Evolutionary conservation across 2,888 invertebrate species (phyloP).

Genomic region (Ectobius pallidus): DNA sequence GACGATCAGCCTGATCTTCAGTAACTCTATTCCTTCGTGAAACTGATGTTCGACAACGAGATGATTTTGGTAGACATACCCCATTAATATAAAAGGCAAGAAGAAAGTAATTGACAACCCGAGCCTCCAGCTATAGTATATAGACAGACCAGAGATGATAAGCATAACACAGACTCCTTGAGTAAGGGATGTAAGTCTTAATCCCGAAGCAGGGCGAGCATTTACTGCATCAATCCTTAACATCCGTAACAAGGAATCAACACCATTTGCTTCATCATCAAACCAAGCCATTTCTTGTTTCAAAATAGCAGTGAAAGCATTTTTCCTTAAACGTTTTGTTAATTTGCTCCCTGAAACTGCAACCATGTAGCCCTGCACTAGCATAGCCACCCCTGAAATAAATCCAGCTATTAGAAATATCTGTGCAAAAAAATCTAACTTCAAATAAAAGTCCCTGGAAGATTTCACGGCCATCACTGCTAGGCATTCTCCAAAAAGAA

Average conservation of each 20-base stretch:
- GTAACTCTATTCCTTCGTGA: not conserved
- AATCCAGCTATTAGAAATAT: conserved; percentile 52
- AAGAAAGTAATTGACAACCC: conserved; percentile 75
- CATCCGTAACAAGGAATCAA: conserved; percentile 73
- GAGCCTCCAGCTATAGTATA: conserved; percentile 77
- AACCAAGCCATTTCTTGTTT: conserved; percentile 78
- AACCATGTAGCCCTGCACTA: conserved; percentile 54
- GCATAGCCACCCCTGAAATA: conserved; percentile 49
- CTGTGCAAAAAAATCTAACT: conserved; percentile 43
- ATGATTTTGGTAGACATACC: not conserved
- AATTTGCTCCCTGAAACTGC: conserved; percentile 73
- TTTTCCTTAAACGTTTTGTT: conserved; percentile 72
- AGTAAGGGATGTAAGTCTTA: conserved; percentile 76
- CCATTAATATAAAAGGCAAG: conserved; percentile 70
- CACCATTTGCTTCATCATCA: conserved; percentile 73
- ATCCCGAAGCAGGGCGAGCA: conserved; percentile 83
- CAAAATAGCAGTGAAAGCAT: conserved; percentile 70
- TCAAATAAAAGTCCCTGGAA: not conserved
- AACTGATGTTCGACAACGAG: not conserved
- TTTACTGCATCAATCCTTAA: conserved; percentile 76
- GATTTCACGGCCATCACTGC: conserved; percentile 39
- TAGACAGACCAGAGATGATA: conserved; percentile 67
- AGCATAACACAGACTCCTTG: conserved; percentile 73
- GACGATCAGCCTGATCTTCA: conserved; percentile 10
- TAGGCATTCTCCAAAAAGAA: conserved; percentile 54